phyloP scores from a whole-genome alignment of 2,888 invertebrate species.

The Himalopsyche kuldschensis region DNA sequence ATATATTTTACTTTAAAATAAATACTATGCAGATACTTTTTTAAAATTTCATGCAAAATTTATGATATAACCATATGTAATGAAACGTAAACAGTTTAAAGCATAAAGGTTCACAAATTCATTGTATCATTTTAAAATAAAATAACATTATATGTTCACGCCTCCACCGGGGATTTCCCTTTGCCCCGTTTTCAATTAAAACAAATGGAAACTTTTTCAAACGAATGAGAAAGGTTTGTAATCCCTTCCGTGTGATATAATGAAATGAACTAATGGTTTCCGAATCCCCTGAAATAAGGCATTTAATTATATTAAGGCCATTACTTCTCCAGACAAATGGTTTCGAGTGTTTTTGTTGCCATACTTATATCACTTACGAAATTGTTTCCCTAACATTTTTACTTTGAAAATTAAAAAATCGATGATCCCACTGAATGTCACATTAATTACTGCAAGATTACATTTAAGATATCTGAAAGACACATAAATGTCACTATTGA shows the following conservation, averaged over 20 bases:
- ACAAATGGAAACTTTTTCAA: background rate
- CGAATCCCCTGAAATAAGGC: slow-evolving; percentile 18
- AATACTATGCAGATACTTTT: background rate
- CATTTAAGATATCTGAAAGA: no score
- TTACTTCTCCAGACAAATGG: slow-evolving; percentile 19
- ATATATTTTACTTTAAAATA: background rate
- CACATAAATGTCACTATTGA: no score
- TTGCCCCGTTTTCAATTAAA: background rate
- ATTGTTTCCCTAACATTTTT: background rate
- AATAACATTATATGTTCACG: background rate
- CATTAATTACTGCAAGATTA: no score
- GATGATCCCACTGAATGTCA: no score
- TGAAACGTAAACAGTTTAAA: background rate
- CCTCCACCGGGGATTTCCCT: background rate
- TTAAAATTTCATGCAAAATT: background rate
- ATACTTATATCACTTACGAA: background rate
- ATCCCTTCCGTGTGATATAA: slow-evolving; percentile 15
- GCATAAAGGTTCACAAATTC: background rate
- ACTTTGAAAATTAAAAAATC: no score
- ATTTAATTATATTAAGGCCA: slow-evolving; percentile 25
- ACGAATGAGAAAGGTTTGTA: slow-evolving; percentile 8
- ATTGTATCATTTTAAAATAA: background rate
- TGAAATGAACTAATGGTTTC: slow-evolving; percentile 23
- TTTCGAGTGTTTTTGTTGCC: slow-evolving; percentile 4
- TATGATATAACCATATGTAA: background rate